Percentiles rank a stretch among this genome's conserved stretches.
These are phyloP conservation scores for Albula goreensis DNA, from an alignment of 2,113 vertebrate species.

Conservation along the genomic window DNA sequence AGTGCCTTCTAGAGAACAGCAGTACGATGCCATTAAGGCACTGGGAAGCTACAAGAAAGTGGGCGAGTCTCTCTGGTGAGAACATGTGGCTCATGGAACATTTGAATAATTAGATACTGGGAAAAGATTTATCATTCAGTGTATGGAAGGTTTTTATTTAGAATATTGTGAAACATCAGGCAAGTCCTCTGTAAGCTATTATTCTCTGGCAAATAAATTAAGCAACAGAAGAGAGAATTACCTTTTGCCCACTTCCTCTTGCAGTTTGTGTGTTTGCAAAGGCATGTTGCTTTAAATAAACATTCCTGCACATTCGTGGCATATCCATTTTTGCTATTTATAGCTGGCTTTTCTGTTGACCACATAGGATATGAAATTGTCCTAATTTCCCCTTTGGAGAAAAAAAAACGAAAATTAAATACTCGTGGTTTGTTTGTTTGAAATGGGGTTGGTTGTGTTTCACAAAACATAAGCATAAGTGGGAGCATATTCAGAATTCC, in stretches of 20 bases:
- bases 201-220: slow-evolving; percentile 23
- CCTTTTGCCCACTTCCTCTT: slow-evolving; percentile 42
- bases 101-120: slow-evolving; percentile 53
- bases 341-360: slow-evolving; percentile 36
- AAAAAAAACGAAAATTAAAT: slow-evolving; percentile 27
- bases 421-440: slow-evolving; percentile 44
- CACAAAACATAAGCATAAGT: slow-evolving; percentile 36
- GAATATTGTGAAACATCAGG: slow-evolving; percentile 46
- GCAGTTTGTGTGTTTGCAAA: slow-evolving; percentile 33
- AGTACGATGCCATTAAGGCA: slow-evolving; percentile 1
- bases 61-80: slow-evolving; percentile 28
- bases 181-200: slow-evolving; percentile 22
- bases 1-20: slow-evolving; percentile 18
- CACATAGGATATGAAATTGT: slow-evolving; percentile 42
- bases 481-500: slow-evolving; percentile 41
- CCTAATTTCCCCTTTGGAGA: slow-evolving; percentile 29
- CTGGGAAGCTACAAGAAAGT: slow-evolving; percentile 29
- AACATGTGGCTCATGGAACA: slow-evolving; percentile 45
- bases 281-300: slow-evolving; percentile 41
- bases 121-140: slow-evolving; percentile 46
- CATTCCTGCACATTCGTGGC: slow-evolving; percentile 41
- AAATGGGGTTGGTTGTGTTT: slow-evolving; percentile 28
- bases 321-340: slow-evolving; percentile 31
- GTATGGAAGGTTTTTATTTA: slow-evolving; percentile 31
- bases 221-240: slow-evolving; percentile 34